Conservation (phyloP, 1,140 invertebrate species). For the Octopus bimaculoides region DNA sequence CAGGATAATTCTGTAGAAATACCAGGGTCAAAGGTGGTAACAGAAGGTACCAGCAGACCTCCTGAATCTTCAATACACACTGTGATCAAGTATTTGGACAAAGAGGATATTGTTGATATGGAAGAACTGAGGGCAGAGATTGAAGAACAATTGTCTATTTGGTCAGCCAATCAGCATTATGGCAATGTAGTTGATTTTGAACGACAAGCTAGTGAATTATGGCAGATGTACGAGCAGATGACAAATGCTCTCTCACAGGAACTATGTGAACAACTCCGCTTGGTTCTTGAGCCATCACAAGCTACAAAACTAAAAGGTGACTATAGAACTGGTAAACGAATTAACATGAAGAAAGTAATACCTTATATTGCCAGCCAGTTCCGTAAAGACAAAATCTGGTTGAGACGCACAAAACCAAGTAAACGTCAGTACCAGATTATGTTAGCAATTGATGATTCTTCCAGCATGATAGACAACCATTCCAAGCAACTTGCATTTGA, state of each 20-base stretch:
- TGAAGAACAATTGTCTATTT: slow-evolving; percentile 62
- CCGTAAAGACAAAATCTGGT: slow-evolving; percentile 98
- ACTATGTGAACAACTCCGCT: slow-evolving; percentile 87
- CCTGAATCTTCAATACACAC: slow-evolving; percentile 71
- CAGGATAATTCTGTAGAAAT: slow-evolving; percentile 63
- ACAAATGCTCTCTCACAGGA: slow-evolving; percentile 77
- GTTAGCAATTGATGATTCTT: slow-evolving; percentile 95
- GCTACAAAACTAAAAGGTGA: slow-evolving; percentile 87
- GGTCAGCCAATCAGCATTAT: slow-evolving; percentile 29
- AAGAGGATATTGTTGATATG: slow-evolving; percentile 34
- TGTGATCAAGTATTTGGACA: slow-evolving; percentile 41
- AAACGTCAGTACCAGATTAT: slow-evolving; percentile 94
- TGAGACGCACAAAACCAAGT: slow-evolving; percentile 90
- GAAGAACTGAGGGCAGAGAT: slow-evolving; percentile 54
- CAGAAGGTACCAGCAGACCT: slow-evolving; percentile 67
- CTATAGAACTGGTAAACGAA: slow-evolving; percentile 91
- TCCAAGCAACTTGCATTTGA: slow-evolving; percentile 82
- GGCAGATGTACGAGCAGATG: slow-evolving; percentile 61
- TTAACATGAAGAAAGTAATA: slow-evolving; percentile 97
- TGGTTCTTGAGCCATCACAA: slow-evolving; percentile 93
- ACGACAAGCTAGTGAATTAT: slow-evolving; percentile 45
- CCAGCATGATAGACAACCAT: slow-evolving; percentile 65
- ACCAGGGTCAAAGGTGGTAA: slow-evolving; percentile 74
- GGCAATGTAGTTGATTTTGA: slow-evolving; percentile 15
- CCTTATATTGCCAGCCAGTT: slow-evolving; percentile 99